Evolutionary conservation across 2,113 vertebrate species (phyloP), one percentile per base, ranked within the genome.

Genomic region (Camelus bactrianus): DNA sequence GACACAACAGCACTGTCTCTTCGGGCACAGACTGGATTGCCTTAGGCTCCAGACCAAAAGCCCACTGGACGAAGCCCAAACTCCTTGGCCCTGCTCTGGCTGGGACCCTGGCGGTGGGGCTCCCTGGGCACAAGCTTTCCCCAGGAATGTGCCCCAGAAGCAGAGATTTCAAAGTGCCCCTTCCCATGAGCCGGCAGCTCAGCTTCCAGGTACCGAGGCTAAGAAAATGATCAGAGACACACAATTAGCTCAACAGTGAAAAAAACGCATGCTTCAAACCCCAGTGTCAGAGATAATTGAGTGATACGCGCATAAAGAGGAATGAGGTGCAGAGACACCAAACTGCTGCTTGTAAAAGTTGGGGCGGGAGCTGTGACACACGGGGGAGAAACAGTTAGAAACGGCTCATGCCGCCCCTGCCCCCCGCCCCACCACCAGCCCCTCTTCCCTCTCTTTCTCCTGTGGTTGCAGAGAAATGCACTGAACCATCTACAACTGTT

Each of bases 321-420:
- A 24, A 26, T 2, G 0, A 0, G 14, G 10, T 20, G 17, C 65
- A 15, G 50, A 80, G 19, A 20, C 4, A 13, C 7, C 50, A 42
- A 13, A 19, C 24, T 42, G 26, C 35, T 28, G 7, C 35, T 42
- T 8, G 16, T 52, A 28, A 32, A 5, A 1, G 12, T 17, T 5
- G 15, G 9, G 72, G 42, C 52, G 12, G 54, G 30, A 13, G 26
- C 60, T 64, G 30, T 28, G 60, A 5, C 28, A 28, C 60, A 8
- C 0, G 8, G 0, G 15, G 26, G n/a, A 15, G 42, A 9, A 17
- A 75, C 26, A 30, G 42, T 42, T 42, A 42, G 38, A 75, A 14
- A 30, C 0, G 5, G 38, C 38, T 42, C 38, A 42, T 42, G 38
- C 38, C 5, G 5, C 38, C 38, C 38, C 38, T 42, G 38, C 64